These are phyloP conservation scores for Aptenodytes patagonicus DNA, from an alignment of 2,113 vertebrate species.

Conservation along the genomic window DNA sequence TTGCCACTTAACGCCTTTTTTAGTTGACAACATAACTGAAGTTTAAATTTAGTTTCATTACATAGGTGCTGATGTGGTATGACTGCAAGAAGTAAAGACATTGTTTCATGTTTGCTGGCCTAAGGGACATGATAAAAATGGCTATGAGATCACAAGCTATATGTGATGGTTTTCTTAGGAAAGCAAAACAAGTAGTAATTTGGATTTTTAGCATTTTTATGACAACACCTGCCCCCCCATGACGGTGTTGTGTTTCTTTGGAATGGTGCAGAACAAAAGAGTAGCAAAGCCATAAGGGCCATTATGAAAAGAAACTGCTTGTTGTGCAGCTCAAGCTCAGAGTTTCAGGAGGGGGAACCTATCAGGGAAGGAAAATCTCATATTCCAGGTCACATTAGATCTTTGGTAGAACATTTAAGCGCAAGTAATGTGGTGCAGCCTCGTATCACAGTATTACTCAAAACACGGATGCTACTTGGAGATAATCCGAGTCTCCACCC, in stretches of 20 bases:
- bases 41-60: slow-evolving; percentile 13
- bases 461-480: background rate
- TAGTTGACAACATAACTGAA: background rate
- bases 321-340: background rate
- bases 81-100: background rate
- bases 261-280: background rate
- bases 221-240: rapidly evolving
- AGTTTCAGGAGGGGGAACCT: background rate
- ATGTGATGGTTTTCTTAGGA: background rate
- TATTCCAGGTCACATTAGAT: background rate
- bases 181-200: background rate
- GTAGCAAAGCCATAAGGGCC: background rate
- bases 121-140: background rate
- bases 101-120: background rate
- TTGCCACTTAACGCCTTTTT: background rate
- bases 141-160: background rate
- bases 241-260: rapidly evolving
- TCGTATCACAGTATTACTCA: background rate
- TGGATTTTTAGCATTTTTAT: background rate
- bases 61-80: background rate
- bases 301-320: background rate
- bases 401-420: background rate
- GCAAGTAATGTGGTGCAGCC: background rate
- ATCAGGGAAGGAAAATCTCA: background rate
- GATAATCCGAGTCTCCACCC: background rate